Evolutionary conservation across 2,797 vertebrate species (phyloP), one percentile per base, ranked within the genome.

Genomic region (Ciconia nigra): DNA sequence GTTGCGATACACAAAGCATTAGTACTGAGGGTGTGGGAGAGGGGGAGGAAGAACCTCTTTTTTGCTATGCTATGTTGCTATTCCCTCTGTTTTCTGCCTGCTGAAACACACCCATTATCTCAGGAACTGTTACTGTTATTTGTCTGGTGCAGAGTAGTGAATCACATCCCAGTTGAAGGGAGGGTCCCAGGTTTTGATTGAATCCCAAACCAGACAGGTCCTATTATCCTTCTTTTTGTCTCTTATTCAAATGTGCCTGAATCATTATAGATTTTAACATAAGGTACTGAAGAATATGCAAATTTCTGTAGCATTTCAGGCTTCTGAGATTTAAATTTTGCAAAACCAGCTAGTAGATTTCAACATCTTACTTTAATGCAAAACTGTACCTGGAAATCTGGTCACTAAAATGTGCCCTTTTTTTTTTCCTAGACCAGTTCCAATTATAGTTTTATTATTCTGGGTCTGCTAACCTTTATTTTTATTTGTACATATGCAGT

Each of bases 221-320:
- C 89, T 88, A 93, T 92, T 97, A 77, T 96, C 20, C 44, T 91
- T 76, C 78, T 84, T 96, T 91, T 89, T 92, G 82, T 89, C 58
- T 92, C 25, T 65, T 96, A 95, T 88, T 95, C 92, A 93, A 91
- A 93, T 55, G 35, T 55, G 82, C 18, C 61, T 76, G 69, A 92
- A 81, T 74, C 66, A 66, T 86, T 72, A 41, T 15, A 41, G 61
- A 83, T 88, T 95, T 93, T 89, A 83, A 83, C 29, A 61, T 29
- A 49, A 87, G 51, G 33, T 55, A 46, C 44, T 82, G 59, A 59
- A 90, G 83, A 93, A 80, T 26, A 96, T 90, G 94, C 78, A 85
- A 54, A 89, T 95, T 90, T 95, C 49, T 63, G 49, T 37, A 58
- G 42, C 55, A 46, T 80, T 92, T 93, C 41, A 83, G 57, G 63